These are phyloP conservation scores for Lycopodina hypogea DNA, from an alignment of 37 sponge, comb jelly and placozoan species.

Conservation along the genomic window DNA sequence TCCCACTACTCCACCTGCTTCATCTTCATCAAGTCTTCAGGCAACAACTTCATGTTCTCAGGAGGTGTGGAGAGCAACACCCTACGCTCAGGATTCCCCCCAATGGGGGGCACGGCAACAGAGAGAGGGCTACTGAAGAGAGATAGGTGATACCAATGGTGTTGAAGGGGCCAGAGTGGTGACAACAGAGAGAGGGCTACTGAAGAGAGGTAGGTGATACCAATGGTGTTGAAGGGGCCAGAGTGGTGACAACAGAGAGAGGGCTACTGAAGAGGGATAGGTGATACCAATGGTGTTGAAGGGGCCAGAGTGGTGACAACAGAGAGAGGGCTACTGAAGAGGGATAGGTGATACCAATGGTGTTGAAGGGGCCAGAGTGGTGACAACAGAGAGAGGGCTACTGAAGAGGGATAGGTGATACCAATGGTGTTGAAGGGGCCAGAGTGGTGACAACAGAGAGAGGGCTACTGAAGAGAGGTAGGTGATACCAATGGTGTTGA, in stretches of 20 bases:
- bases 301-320: no score
- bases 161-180: not conserved
- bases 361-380: no score
- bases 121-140: not conserved
- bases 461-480: no score
- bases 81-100: conserved; percentile 6
- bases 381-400: no score
- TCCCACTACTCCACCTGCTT: conserved; percentile 46
- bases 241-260: conserved; percentile 4
- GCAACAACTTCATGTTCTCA: not conserved
- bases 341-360: no score
- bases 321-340: no score
- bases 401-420: no score
- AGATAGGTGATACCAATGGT: not conserved
- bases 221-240: not conserved
- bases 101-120: conserved; percentile 3
- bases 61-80: conserved; percentile 52
- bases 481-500: no score
- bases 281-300: not conserved
- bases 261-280: no score
- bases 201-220: not conserved
- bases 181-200: not conserved
- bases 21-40: conserved; percentile 21
- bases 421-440: no score
- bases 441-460: no score